These are phyloP conservation scores for Tragulus kanchil DNA, from an alignment of 2,113 vertebrate genomes.

Conservation along the genomic window DNA sequence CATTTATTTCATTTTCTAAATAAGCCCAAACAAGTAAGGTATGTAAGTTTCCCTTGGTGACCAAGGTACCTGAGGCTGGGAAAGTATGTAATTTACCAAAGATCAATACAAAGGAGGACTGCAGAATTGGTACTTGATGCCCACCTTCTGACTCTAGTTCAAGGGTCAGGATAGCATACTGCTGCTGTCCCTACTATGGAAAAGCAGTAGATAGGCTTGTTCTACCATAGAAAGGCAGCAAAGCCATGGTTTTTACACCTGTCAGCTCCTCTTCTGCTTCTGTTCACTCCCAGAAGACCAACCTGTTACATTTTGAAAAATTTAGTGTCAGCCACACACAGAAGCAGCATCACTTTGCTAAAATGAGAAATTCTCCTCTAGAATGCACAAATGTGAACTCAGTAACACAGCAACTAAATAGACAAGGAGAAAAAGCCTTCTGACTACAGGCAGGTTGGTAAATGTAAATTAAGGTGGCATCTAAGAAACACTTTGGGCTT, in stretches of 20 bases:
- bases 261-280: neutral
- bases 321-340: neutral
- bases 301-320: constrained; percentile 10
- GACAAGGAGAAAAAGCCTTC: neutral
- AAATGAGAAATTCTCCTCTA: constrained; percentile 49
- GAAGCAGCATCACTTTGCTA: neutral
- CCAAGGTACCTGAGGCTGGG: neutral
- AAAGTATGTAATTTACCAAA: neutral
- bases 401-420: neutral
- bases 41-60: neutral
- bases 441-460: constrained; percentile 14
- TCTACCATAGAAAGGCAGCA: neutral
- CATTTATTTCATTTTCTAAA: constrained; percentile 30
- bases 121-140: neutral
- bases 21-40: neutral
- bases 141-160: neutral
- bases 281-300: neutral
- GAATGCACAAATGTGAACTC: constrained; percentile 26
- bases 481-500: neutral
- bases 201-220: neutral
- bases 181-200: neutral
- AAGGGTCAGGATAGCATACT: neutral
- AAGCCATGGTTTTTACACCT: neutral
- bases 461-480: constrained; percentile 64
- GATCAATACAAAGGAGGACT: neutral